Conservation (phyloP, 2,888 invertebrate species). For the Phoronis australis region DNA sequence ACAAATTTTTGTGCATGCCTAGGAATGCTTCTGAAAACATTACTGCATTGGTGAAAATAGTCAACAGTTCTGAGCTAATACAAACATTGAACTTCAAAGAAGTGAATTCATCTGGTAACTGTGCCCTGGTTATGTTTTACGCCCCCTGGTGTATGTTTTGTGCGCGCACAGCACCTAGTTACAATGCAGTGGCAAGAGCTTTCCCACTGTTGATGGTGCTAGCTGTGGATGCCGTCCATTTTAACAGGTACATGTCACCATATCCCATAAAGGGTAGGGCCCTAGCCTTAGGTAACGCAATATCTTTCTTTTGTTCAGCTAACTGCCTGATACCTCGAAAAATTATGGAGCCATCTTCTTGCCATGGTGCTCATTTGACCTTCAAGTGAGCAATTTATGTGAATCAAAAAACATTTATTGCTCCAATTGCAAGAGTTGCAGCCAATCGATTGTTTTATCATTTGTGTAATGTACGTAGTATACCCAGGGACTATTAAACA, state of each 20-base stretch:
- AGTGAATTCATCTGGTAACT: slow-evolving; percentile 58
- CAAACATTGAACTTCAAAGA: slow-evolving; percentile 58
- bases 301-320: no score
- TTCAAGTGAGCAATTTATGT: no score
- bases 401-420: no score
- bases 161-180: slow-evolving; percentile 81
- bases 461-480: no score
- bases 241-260: slow-evolving; percentile 54
- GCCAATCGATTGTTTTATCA: no score
- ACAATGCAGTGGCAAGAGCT: slow-evolving; percentile 80
- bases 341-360: no score
- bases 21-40: slow-evolving; percentile 31
- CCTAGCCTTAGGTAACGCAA: neutral
- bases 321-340: no score
- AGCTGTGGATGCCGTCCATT: slow-evolving; percentile 82
- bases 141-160: slow-evolving; percentile 87
- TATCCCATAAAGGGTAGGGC: neutral
- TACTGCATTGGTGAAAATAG: slow-evolving; percentile 57
- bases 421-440: no score
- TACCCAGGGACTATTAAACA: no score
- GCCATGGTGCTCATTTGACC: no score
- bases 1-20: slow-evolving; percentile 37
- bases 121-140: slow-evolving; percentile 77
- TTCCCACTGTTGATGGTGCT: slow-evolving; percentile 83
- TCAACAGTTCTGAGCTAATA: slow-evolving; percentile 67